Conservation (phyloP, 2,888 invertebrate species). For the Lasioglossum figueresi region DNA sequence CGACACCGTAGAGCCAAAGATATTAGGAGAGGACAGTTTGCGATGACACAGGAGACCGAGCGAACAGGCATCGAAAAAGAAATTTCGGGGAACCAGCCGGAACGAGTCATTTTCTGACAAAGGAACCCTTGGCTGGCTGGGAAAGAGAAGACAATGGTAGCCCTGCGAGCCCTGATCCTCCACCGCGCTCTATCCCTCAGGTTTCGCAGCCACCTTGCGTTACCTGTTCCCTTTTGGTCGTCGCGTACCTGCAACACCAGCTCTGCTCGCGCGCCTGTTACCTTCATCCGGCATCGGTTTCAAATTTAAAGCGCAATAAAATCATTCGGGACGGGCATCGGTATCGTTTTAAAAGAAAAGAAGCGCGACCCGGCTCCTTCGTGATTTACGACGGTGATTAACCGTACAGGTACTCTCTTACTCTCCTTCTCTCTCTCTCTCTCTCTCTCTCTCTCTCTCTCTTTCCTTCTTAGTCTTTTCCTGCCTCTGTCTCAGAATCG, state of each 20-base stretch:
- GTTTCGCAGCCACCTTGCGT: conserved; percentile 56
- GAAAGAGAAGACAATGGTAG: conserved; percentile 52
- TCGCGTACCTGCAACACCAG: conserved; percentile 52
- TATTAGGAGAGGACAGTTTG: conserved; percentile 19
- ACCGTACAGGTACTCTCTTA: conserved; percentile 4
- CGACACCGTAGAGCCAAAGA: not conserved
- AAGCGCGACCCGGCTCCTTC: not conserved
- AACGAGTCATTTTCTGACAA: conserved; percentile 54
- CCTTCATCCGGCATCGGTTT: conserved; percentile 53
- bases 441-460: too few species aligned
- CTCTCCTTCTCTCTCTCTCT: not conserved
- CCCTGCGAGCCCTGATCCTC: conserved; percentile 42
- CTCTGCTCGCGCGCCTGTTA: conserved; percentile 20
- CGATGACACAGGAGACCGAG: conserved; percentile 25
- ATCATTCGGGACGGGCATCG: conserved; percentile 43
- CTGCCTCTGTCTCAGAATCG: not conserved
- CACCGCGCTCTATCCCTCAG: not conserved
- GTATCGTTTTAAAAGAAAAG: conserved; percentile 25
- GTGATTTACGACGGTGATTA: conserved; percentile 56
- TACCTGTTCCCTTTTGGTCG: conserved; percentile 52
- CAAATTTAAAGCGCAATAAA: conserved; percentile 63
- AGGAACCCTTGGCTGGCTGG: not conserved
- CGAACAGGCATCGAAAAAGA: conserved; percentile 26
- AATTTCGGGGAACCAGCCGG: conserved; percentile 51
- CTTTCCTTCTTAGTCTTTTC: too few species aligned